A percentile compares a stretch with the other conserved stretches of the same genome.
phyloP scores from a whole-genome alignment of 2,888 invertebrate genomes.

The Melinopterus prodromus region DNA sequence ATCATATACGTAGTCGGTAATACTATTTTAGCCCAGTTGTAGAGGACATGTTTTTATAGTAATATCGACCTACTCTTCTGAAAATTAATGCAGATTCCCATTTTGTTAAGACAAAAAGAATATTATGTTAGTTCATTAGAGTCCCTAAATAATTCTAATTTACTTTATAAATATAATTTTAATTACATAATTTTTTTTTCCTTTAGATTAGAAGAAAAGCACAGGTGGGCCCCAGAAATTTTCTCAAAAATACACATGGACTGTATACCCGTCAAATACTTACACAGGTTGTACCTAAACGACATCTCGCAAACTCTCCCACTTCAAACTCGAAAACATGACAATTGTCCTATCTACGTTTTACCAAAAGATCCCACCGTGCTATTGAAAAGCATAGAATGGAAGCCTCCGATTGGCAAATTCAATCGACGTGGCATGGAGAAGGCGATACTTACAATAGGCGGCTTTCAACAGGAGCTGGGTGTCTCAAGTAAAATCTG shows the following conservation, averaged over 20 bases:
- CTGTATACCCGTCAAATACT: background rate
- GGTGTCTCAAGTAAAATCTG: constrained; percentile 75
- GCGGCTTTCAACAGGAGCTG: constrained; percentile 70
- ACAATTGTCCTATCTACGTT: background rate
- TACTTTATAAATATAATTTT: too few species aligned
- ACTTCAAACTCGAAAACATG: background rate
- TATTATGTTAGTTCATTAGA: too few species aligned
- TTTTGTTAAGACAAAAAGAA: too few species aligned
- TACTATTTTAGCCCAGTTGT: too few species aligned
- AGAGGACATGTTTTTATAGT: too few species aligned
- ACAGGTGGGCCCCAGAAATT: background rate
- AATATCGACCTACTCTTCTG: too few species aligned
- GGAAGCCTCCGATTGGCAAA: constrained; percentile 49
- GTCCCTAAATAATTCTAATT: too few species aligned
- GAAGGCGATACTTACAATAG: constrained; percentile 72
- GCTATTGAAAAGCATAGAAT: background rate
- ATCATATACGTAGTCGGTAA: too few species aligned
- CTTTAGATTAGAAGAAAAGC: constrained; percentile 19
- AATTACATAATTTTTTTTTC: background rate
- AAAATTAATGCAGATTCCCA: too few species aligned
- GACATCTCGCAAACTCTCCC: background rate
- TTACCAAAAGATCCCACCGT: background rate
- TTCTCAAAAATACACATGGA: constrained; percentile 19
- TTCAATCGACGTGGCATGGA: constrained; percentile 75
- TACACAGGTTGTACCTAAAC: background rate